phyloP scores from a whole-genome alignment of 1,140 invertebrate genomes.

The Delia radicum region DNA sequence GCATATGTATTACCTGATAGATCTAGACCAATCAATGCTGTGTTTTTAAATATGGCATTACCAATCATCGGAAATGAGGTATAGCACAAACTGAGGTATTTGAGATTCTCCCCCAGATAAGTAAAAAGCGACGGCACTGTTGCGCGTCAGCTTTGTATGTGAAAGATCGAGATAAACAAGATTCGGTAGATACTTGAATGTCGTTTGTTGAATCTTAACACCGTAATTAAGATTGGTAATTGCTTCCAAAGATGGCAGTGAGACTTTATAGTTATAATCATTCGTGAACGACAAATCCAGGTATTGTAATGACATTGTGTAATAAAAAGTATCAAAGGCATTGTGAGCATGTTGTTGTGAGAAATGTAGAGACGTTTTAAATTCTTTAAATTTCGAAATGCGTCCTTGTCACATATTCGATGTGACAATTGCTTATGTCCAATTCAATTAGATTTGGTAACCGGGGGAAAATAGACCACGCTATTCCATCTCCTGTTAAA shows the following conservation, averaged over 20 bases:
- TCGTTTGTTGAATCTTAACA: constrained; percentile 40
- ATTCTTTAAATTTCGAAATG: constrained; percentile 56
- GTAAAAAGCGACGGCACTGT: constrained; percentile 52
- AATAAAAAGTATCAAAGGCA: constrained; percentile 54
- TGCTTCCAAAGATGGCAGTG: constrained; percentile 37
- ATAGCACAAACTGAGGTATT: constrained; percentile 60
- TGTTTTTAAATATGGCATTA: constrained; percentile 52
- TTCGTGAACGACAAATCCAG: constrained; percentile 60
- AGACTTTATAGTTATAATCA: constrained; percentile 38
- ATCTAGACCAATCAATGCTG: constrained; percentile 57
- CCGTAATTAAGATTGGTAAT: constrained; percentile 41
- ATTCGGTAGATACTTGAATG: constrained; percentile 52
- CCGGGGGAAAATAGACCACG: constrained; percentile 46
- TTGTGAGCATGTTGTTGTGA: constrained; percentile 58
- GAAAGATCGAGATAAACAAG: constrained; percentile 59
- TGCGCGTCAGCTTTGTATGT: constrained; percentile 54
- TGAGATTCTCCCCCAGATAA: constrained; percentile 49
- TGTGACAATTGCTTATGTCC: constrained; percentile 61
- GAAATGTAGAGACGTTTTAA: constrained; percentile 58
- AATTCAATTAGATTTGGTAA: constrained; percentile 56
- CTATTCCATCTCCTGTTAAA: constrained; percentile 32
- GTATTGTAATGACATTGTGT: constrained; percentile 54
- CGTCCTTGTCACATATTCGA: constrained; percentile 52
- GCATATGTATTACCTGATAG: constrained; percentile 58
- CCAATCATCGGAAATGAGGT: constrained; percentile 52